Evolutionary conservation across 2,113 vertebrate genomes (phyloP).

Genomic region (Leucopternis melanops): DNA sequence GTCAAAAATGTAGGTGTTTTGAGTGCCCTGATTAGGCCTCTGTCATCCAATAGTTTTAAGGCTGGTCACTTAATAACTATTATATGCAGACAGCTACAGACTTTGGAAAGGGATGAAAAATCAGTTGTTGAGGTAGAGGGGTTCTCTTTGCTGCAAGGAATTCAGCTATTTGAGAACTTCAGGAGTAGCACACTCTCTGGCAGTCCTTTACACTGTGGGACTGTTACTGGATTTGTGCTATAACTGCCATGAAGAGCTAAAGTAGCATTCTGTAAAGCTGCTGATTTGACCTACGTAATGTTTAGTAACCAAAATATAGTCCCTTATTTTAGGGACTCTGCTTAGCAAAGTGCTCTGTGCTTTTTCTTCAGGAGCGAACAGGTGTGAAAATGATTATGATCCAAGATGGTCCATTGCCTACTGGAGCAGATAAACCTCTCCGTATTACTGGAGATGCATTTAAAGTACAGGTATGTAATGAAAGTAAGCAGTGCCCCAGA

Average conservation of each 20-base stretch:
- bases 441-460: slow-evolving; percentile 96
- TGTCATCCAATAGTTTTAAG: not conserved
- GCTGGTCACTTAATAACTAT: not conserved
- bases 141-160: not conserved
- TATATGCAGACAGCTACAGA: not conserved
- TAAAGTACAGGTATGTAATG: slow-evolving; percentile 90
- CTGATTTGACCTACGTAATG: not conserved
- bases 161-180: not conserved
- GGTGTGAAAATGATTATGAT: slow-evolving; percentile 99
- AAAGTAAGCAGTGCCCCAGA: not conserved
- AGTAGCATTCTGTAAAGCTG: not conserved
- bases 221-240: not conserved
- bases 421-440: slow-evolving; percentile 96
- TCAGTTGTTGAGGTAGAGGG: not conserved
- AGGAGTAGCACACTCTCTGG: not conserved
- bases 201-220: not conserved
- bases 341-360: slow-evolving; percentile 41
- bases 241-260: not conserved
- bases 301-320: not conserved
- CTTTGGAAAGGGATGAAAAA: not conserved
- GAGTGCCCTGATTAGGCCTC: not conserved
- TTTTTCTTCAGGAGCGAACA: slow-evolving; percentile 85
- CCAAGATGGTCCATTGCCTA: slow-evolving; percentile 94
- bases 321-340: not conserved
- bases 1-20: not conserved